Conservation (phyloP, 1,140 invertebrate genomes). For the Gonioctena quinquepunctata region DNA sequence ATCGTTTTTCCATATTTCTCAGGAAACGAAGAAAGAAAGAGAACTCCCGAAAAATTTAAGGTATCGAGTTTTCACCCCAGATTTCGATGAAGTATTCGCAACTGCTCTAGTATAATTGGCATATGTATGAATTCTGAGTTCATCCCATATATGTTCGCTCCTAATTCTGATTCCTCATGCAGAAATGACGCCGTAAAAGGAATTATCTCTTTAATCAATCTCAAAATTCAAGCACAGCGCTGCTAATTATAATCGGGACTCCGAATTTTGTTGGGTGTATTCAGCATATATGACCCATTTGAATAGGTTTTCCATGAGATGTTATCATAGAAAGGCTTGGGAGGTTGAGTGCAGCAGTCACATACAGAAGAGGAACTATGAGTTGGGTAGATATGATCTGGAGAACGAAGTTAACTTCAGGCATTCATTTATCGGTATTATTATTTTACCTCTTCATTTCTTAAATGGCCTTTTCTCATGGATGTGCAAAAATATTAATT, state of each 20-base stretch:
- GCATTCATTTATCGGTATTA: too few species aligned
- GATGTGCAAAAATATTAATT: too few species aligned
- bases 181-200: conserved; percentile 26
- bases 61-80: too few species aligned
- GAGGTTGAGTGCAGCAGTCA: background rate
- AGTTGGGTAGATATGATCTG: background rate
- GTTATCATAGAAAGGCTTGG: background rate
- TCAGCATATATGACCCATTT: background rate
- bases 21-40: too few species aligned
- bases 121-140: too few species aligned
- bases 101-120: too few species aligned
- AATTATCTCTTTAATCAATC: conserved; percentile 33
- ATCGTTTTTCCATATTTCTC: too few species aligned
- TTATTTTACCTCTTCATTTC: too few species aligned
- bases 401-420: background rate
- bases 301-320: background rate
- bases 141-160: conserved; percentile 7
- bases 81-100: too few species aligned
- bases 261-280: background rate
- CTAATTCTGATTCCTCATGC: conserved; percentile 25
- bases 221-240: conserved; percentile 21
- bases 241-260: background rate
- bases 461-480: too few species aligned
- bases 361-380: background rate
- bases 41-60: too few species aligned